Evolutionary conservation across 2,888 invertebrate genomes (phyloP).

Genomic region (Drosophila emarginata): DNA sequence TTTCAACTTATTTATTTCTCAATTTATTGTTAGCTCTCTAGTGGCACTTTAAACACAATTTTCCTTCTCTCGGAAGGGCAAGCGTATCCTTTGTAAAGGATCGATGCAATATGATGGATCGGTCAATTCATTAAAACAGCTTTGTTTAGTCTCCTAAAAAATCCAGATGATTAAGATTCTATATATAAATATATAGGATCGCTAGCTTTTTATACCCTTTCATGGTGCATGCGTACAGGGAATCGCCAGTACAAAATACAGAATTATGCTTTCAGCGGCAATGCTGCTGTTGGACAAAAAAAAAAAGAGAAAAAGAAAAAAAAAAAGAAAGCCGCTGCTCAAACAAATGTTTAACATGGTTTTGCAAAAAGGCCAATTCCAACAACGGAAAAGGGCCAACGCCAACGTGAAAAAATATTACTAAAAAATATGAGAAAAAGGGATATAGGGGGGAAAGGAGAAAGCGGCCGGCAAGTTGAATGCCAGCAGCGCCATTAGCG

Average conservation of each 20-base stretch:
- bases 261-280: conserved; percentile 58
- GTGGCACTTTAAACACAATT: no score
- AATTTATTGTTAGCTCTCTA: no score
- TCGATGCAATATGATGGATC: no score
- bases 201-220: neutral
- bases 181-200: no score
- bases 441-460: conserved; percentile 1
- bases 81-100: no score
- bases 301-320: no score
- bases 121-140: no score
- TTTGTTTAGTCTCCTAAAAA: no score
- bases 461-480: conserved; percentile 25
- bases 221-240: neutral
- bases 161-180: no score
- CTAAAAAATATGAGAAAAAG: conserved; percentile 20
- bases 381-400: conserved; percentile 41
- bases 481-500: conserved; percentile 72
- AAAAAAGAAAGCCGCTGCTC: conserved; percentile 44
- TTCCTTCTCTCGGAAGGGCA: no score
- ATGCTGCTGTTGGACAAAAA: conserved; percentile 23
- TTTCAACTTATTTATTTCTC: no score
- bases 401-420: conserved; percentile 34
- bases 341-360: conserved; percentile 76
- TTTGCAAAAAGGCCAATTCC: conserved; percentile 36
- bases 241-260: neutral